phyloP scores from a whole-genome alignment of 2,888 invertebrate species.

The Hololepta plana region DNA sequence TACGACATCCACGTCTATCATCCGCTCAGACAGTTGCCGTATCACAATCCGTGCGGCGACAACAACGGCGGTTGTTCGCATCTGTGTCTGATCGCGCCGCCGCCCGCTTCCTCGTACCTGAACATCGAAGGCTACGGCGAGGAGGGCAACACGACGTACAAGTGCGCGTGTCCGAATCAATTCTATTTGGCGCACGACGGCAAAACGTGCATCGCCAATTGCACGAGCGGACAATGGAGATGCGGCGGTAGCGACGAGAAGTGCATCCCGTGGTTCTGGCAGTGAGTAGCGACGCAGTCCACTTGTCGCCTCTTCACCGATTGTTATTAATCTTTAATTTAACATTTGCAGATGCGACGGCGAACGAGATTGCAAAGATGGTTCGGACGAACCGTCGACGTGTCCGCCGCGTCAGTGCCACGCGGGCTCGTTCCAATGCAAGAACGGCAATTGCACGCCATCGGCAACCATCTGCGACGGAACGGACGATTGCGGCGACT shows the following conservation, averaged over 20 bases:
- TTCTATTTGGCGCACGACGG: constrained; percentile 65
- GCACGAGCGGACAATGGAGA: constrained; percentile 74
- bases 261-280: constrained; percentile 65
- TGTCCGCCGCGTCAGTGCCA: constrained; percentile 76
- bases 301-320: not conserved
- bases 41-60: constrained; percentile 74
- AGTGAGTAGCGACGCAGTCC: constrained; percentile 38
- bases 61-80: constrained; percentile 95
- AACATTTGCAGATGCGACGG: constrained; percentile 50
- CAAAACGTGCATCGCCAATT: constrained; percentile 86
- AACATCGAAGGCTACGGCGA: constrained; percentile 64
- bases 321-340: constrained; percentile 2
- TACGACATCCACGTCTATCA: constrained; percentile 90
- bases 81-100: constrained; percentile 80
- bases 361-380: constrained; percentile 82
- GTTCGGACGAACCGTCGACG: constrained; percentile 70
- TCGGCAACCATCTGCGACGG: constrained; percentile 89
- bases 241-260: constrained; percentile 52
- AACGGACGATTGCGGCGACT: constrained; percentile 80
- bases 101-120: constrained; percentile 53
- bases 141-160: constrained; percentile 59
- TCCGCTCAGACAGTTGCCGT: constrained; percentile 68
- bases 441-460: constrained; percentile 82
- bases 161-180: constrained; percentile 91
- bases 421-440: constrained; percentile 86